Base-by-base conservation (phyloP, 2,113 vertebrate species). In the Ardeotis arabs region DNA sequence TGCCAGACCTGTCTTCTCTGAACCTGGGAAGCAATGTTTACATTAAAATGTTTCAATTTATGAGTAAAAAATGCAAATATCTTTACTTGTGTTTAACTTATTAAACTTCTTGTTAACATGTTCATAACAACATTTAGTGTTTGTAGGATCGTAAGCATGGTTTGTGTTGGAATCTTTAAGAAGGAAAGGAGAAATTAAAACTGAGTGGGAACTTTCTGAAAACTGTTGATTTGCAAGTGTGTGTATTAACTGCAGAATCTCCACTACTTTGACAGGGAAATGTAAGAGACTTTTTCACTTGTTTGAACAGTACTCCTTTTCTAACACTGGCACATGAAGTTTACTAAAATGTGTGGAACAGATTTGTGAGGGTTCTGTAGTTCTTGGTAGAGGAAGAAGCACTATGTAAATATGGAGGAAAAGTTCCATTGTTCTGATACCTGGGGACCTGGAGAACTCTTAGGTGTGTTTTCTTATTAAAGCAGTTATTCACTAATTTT, bases 401-500 rank as follows among this genome's bases (percentile, higher is more conserved):
- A 12, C 29, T 37, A 2, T 14, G 29, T 94, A 45, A 56, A 67
- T 37, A 7, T 68, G n/a, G 45, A 50, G 1, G 0, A n/a, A 47
- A 80, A 66, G 45, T 81, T 78, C 6, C 3, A 1, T 39, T 89
- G 18, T 84, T 84, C 21, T 78, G 35, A 20, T 62, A 9, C 10
- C 20, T 68, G 22, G 13, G 58, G 27, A 27, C 20, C 7, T 59
- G 10, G 41, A 77, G n/a, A 68, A 63, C 56, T 89, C 84, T 63
- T 93, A 31, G 6, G 5, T 92, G 9, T 72, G 10, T 72, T 91
- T 84, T 31, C 66, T 95, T 93, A 76, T n/a, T 95, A 52, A 94
- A 93, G 22, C 59, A 86, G 58, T 89, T 97, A 94, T 95, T 96
- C 73, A 89, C 79, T 95, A 75, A 62, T 56, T 92, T 70, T 0